Conservation (phyloP, 2,888 invertebrate genomes). For the Watsonalla binaria region DNA sequence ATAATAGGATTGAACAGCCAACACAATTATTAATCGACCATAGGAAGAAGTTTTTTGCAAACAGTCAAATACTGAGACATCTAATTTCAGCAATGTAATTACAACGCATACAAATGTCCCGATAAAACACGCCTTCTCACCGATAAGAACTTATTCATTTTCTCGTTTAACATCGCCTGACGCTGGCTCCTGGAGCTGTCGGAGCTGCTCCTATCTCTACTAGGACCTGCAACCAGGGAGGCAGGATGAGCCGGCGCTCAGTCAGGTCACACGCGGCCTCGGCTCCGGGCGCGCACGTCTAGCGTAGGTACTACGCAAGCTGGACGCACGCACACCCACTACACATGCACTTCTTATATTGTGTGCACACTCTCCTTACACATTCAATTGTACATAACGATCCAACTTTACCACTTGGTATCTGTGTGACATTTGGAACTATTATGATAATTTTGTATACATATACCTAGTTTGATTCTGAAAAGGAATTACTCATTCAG, state of each 20-base stretch:
- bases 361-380: neutral
- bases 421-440: slow-evolving; percentile 4
- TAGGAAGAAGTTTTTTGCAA: slow-evolving; percentile 60
- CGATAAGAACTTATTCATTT: slow-evolving; percentile 96
- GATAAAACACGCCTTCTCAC: slow-evolving; percentile 80
- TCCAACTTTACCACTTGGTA: neutral
- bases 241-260: slow-evolving; percentile 24
- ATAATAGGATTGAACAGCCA: slow-evolving; percentile 52
- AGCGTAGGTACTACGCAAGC: slow-evolving; percentile 19
- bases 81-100: slow-evolving; percentile 63
- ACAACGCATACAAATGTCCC: slow-evolving; percentile 57
- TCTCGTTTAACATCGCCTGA: slow-evolving; percentile 93
- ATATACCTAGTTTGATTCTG: neutral
- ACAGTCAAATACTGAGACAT: slow-evolving; percentile 61
- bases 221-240: slow-evolving; percentile 75
- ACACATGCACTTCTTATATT: slow-evolving; percentile 3
- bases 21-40: slow-evolving; percentile 55
- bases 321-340: slow-evolving; percentile 42
- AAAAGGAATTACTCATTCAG: neutral
- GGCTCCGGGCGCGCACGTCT: slow-evolving; percentile 61
- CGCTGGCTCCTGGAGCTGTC: slow-evolving; percentile 86
- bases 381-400: neutral
- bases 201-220: slow-evolving; percentile 81
- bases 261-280: slow-evolving; percentile 25
- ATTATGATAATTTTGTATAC: neutral